Evolutionary conservation across 2,113 vertebrate genomes (phyloP).

Genomic region (Chamaetylas fuelleborni): DNA sequence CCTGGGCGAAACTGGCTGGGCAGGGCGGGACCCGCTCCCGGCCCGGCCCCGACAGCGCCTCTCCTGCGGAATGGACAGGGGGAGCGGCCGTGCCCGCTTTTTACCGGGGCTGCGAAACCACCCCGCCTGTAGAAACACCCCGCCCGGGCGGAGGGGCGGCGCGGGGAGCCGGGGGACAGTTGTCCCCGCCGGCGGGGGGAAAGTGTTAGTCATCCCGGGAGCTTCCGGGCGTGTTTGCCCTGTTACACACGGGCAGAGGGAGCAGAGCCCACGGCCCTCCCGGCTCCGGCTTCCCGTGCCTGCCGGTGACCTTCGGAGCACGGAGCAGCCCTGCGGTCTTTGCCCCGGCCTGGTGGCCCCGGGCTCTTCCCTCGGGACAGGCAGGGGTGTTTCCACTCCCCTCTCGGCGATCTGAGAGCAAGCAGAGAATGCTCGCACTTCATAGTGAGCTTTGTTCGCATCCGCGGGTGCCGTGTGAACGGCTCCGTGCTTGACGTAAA

Average conservation of each 20-base stretch:
- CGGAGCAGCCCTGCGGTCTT: neutral
- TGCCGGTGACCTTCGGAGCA: neutral
- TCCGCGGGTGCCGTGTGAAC: neutral
- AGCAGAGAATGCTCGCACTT: fast-evolving
- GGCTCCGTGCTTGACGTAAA: fast-evolving
- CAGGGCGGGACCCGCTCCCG: neutral
- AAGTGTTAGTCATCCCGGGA: constrained; percentile 4
- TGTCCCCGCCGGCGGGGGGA: neutral
- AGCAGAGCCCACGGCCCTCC: fast-evolving
- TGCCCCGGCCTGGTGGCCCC: neutral
- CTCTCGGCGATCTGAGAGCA: neutral
- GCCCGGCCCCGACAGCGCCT: neutral
- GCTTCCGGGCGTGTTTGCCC: neutral
- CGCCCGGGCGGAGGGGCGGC: fast-evolving
- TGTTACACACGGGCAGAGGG: neutral
- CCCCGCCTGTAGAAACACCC: neutral
- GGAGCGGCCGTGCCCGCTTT: neutral
- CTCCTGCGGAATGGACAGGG: neutral
- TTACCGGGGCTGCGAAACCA: neutral
- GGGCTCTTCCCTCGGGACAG: neutral
- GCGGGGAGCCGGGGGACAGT: neutral
- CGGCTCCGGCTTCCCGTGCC: neutral
- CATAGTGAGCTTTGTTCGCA: fast-evolving
- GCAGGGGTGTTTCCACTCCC: fast-evolving
- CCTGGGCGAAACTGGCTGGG: constrained; percentile 34